phyloP scores from a whole-genome alignment of 2,888 invertebrate genomes.

The Platycnemis pennipes region DNA sequence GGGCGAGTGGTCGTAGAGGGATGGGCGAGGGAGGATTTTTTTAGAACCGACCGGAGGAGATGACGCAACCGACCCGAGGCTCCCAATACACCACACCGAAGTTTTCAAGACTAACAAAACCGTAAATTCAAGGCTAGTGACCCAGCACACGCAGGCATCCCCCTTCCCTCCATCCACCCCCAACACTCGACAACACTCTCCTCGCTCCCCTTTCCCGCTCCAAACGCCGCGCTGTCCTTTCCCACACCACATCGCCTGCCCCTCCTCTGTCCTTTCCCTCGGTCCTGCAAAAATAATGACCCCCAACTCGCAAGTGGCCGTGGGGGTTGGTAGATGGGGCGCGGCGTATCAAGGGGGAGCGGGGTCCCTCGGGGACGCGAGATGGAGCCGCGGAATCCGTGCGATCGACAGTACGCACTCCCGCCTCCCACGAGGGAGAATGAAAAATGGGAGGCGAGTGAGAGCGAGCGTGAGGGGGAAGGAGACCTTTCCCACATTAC shows the following conservation, averaged over 20 bases:
- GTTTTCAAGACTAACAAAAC: slow-evolving; percentile 54
- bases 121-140: slow-evolving; percentile 39
- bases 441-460: no score
- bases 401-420: no score
- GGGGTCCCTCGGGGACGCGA: no score
- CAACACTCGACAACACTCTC: neutral
- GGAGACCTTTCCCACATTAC: no score
- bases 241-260: neutral
- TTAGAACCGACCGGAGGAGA: neutral
- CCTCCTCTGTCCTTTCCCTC: neutral
- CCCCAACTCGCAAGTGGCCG: neutral
- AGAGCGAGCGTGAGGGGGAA: no score
- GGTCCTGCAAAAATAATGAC: slow-evolving; percentile 7
- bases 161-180: neutral
- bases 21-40: neutral
- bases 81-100: neutral
- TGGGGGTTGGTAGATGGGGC: neutral
- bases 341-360: neutral
- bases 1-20: neutral
- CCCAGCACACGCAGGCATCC: neutral
- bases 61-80: slow-evolving; percentile 6
- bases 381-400: no score
- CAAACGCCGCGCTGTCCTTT: no score
- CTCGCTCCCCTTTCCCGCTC: no score
- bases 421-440: neutral